Percentiles rank a stretch among this genome's conserved stretches.
Evolutionary conservation across 2,113 vertebrate genomes (phyloP).

Genomic region (Lucifuga dentata): DNA sequence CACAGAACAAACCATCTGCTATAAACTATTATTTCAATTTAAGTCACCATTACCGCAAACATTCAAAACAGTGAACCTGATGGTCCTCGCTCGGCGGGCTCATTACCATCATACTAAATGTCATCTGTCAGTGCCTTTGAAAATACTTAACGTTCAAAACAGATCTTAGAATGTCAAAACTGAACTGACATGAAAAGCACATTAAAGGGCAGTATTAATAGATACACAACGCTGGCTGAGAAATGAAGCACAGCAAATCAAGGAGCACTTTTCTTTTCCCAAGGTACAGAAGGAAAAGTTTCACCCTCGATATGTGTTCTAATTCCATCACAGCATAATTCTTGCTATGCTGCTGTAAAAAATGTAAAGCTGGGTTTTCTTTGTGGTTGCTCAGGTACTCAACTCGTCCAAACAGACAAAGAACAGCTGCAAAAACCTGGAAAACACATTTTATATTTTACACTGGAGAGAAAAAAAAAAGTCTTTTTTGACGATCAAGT

Average conservation of each 20-base stretch:
- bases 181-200: conserved; percentile 66
- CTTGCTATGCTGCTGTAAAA: conserved; percentile 63
- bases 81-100: conserved; percentile 25
- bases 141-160: conserved; percentile 51
- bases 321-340: conserved; percentile 47
- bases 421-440: neutral
- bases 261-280: conserved; percentile 1
- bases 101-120: conserved; percentile 68
- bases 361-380: conserved; percentile 29
- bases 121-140: conserved; percentile 52
- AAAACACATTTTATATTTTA: neutral
- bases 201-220: conserved; percentile 62
- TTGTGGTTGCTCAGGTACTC: neutral
- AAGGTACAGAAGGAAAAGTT: conserved; percentile 1
- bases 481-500: neutral
- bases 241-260: conserved; percentile 25
- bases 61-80: neutral
- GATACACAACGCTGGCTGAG: neutral
- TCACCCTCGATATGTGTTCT: conserved; percentile 68
- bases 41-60: conserved; percentile 12
- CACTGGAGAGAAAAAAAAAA: too few species aligned
- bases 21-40: conserved; percentile 32
- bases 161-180: conserved; percentile 68
- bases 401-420: conserved; percentile 20
- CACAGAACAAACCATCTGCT: conserved; percentile 6